Base-by-base conservation (phyloP, 2,113 vertebrate species). In the Phrynosoma platyrhinos region DNA sequence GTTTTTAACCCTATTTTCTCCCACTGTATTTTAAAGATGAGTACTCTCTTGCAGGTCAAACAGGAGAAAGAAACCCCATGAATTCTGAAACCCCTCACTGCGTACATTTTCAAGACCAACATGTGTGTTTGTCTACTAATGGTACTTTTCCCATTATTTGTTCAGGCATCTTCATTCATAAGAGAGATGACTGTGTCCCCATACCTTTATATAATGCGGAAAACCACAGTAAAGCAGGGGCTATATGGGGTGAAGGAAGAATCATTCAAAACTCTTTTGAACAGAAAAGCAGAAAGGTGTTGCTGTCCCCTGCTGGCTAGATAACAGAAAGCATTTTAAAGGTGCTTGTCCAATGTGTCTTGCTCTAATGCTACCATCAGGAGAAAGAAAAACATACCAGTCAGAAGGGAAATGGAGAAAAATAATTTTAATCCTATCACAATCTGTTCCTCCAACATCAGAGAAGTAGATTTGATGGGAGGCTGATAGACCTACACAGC, bases 301-400 rank as follows among this genome's bases (percentile, higher is more conserved):
- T 96, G 93, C 95, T 95, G 95, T 93, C 89, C 93, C 87, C 95
- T 95, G 85, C 93, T 92, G 95, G 90, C 78, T 84, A 74, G 20
- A 71, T 2, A 9, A 1, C n/a, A 64, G 81, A 68, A 82, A 55
- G 30, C 53, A 47, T 47, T 47, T 47, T 47, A 47, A 79, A 1
- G 27, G 10, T 36, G 30, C 23, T 30, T 64, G 10, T 23, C 52
- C n/a, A 76, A 55, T 27, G 0, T 58, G 23, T 40, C n/a, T 32
- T 72, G 7, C 23, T 79, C 52, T 66, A 9, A 0, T 23, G 40
- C 47, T 21, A 5, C 30, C n/a, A 8, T 18, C 25, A 40, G 25
- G 40, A 23, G 42, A 7, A 14, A 58, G 23, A 21, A 23, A 55
- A 42, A 36, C 40, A 82, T 32, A 20, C 0, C 0, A 0, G 0